A percentile compares a stretch with the other conserved stretches of the same genome.
phyloP scores from a whole-genome alignment of 2,797 vertebrate genomes.

The Manis javanica region DNA sequence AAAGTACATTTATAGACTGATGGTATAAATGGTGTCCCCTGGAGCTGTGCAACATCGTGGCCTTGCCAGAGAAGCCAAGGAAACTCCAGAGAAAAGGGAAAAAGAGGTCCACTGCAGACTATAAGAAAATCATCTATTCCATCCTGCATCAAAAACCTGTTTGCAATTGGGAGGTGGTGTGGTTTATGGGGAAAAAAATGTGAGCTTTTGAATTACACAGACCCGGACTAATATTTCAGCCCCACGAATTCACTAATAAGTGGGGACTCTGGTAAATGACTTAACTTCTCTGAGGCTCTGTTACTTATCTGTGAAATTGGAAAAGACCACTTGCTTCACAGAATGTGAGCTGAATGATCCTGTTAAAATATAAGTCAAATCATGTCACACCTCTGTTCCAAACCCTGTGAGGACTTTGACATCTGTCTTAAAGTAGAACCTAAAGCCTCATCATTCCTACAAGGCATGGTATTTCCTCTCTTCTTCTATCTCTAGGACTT shows the following conservation, averaged over 20 bases:
- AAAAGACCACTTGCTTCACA: not conserved
- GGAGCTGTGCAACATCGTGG: not conserved
- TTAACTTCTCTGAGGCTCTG: not conserved
- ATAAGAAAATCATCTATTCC: not conserved
- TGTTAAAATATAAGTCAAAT: conserved; percentile 10
- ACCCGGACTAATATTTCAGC: conserved; percentile 23
- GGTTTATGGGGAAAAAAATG: not conserved
- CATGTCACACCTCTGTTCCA: not conserved
- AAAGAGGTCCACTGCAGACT: not conserved
- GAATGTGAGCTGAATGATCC: conserved; percentile 14
- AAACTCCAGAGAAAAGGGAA: not conserved
- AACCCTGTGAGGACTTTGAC: not conserved
- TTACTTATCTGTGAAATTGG: not conserved
- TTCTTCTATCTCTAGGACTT: not conserved
- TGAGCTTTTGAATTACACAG: not conserved
- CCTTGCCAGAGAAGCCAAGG: not conserved
- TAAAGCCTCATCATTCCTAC: not conserved
- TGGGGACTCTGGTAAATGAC: conserved; percentile 7
- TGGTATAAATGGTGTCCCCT: not conserved
- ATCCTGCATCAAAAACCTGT: not conserved
- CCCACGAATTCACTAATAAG: not conserved
- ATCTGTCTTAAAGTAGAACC: not conserved
- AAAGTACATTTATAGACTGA: not conserved
- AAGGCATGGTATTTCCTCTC: not conserved
- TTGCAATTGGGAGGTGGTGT: not conserved